Conservation (phyloP, 2,888 invertebrate genomes). For the Loripinus fragilis region DNA sequence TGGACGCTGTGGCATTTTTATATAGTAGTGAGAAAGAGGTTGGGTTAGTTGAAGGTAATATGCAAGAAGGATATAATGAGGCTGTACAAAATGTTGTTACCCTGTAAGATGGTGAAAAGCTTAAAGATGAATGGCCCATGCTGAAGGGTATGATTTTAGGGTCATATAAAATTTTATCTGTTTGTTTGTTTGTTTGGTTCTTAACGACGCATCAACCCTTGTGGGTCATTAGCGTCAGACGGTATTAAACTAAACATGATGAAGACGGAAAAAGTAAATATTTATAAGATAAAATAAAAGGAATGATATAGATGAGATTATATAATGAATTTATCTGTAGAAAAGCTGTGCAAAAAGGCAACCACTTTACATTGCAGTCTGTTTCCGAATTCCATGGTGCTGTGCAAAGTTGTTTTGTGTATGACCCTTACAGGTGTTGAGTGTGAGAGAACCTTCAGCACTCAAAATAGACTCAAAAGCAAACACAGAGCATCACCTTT, state of each 20-base stretch:
- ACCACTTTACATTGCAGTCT: neutral
- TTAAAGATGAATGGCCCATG: neutral
- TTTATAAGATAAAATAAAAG: too few species aligned
- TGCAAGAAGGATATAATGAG: neutral
- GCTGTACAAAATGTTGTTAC: neutral
- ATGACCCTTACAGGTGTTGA: conserved; percentile 6
- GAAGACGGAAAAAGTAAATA: too few species aligned
- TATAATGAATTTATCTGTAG: too few species aligned
- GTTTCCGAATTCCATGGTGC: neutral
- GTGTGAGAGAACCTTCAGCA: conserved; percentile 18
- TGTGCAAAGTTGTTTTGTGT: neutral
- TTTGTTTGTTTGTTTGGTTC: too few species aligned
- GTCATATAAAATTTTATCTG: neutral
- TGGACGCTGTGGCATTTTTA: neutral
- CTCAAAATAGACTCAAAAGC: conserved; percentile 2
- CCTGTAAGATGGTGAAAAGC: neutral
- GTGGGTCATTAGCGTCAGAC: too few species aligned
- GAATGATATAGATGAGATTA: too few species aligned
- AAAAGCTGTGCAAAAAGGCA: neutral
- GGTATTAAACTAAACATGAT: too few species aligned
- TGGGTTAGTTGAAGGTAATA: neutral
- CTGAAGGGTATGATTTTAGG: neutral
- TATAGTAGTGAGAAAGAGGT: neutral
- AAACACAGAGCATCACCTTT: neutral
- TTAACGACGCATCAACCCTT: too few species aligned